These are phyloP conservation scores for Yponomeuta evonymella DNA, from an alignment of 2,888 invertebrate genomes.

Conservation along the genomic window DNA sequence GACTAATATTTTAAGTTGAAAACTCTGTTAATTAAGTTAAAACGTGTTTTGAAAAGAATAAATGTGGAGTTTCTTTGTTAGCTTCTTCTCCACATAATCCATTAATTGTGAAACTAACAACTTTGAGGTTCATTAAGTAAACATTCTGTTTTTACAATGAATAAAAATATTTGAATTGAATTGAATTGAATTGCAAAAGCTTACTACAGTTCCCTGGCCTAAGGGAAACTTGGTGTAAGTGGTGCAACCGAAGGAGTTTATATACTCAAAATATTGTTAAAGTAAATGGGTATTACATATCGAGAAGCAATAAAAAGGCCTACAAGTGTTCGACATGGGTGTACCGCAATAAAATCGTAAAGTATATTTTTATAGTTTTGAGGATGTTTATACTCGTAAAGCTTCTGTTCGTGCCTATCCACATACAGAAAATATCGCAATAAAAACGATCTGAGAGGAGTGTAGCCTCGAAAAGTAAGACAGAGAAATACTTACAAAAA, in stretches of 20 bases:
- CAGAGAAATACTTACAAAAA: background rate
- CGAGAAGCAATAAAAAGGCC: background rate
- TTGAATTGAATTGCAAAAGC: background rate
- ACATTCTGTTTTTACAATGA: too few species aligned
- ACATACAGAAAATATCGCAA: background rate
- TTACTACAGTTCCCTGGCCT: background rate
- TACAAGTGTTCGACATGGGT: background rate
- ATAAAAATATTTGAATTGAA: too few species aligned
- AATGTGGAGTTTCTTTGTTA: too few species aligned
- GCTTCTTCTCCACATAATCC: too few species aligned
- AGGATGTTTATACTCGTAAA: conserved; percentile 3
- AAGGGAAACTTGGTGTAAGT: background rate
- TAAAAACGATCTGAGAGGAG: background rate
- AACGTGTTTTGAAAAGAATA: too few species aligned
- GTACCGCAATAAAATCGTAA: background rate
- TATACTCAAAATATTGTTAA: background rate
- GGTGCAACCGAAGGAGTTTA: background rate
- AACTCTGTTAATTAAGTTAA: too few species aligned
- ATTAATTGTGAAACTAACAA: too few species aligned
- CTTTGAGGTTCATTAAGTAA: too few species aligned
- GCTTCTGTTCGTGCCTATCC: background rate
- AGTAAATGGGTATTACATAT: background rate
- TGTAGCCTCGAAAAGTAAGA: conserved; percentile 1
- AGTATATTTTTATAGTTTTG: conserved; percentile 1
- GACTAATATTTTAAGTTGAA: too few species aligned